Conservation (phyloP, 2,888 invertebrate genomes). For the Cistogaster globosa region DNA sequence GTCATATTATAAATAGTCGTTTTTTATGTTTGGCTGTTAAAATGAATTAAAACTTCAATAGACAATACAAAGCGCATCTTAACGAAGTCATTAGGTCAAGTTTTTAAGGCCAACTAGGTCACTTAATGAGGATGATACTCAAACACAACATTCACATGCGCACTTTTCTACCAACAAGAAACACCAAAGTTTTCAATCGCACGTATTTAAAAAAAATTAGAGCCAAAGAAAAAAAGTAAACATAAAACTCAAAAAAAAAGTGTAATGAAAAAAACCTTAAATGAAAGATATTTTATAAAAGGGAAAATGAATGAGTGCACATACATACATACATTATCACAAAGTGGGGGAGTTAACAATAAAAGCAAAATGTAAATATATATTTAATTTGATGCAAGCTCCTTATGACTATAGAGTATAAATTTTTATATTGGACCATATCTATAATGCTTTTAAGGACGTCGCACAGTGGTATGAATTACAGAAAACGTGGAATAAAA, state of each 20-base stretch:
- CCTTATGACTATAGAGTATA: too few species aligned
- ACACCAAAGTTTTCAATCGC: constrained; percentile 39
- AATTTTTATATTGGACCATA: too few species aligned
- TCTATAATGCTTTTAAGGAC: too few species aligned
- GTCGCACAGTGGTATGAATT: too few species aligned
- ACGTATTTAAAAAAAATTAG: constrained; percentile 4
- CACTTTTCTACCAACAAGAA: constrained; percentile 14
- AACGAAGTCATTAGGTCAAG: constrained; percentile 74
- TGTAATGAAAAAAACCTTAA: constrained; percentile 18
- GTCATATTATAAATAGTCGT: constrained; percentile 25
- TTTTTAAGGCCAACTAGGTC: constrained; percentile 73
- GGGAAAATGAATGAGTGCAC: constrained; percentile 8
- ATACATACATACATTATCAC: neutral
- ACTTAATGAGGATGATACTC: constrained; percentile 56
- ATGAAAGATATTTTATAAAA: constrained; percentile 12
- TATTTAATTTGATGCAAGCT: too few species aligned
- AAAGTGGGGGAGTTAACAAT: neutral
- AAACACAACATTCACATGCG: constrained; percentile 26
- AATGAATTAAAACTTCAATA: constrained; percentile 66
- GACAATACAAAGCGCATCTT: constrained; percentile 68
- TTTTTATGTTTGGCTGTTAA: constrained; percentile 36
- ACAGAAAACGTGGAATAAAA: too few species aligned
- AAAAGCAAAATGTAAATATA: too few species aligned
- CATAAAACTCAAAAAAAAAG: constrained; percentile 37
- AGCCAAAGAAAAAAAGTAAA: constrained; percentile 25